phyloP scores from a whole-genome alignment of 2,113 vertebrate genomes.

The Notiomystis cincta region DNA sequence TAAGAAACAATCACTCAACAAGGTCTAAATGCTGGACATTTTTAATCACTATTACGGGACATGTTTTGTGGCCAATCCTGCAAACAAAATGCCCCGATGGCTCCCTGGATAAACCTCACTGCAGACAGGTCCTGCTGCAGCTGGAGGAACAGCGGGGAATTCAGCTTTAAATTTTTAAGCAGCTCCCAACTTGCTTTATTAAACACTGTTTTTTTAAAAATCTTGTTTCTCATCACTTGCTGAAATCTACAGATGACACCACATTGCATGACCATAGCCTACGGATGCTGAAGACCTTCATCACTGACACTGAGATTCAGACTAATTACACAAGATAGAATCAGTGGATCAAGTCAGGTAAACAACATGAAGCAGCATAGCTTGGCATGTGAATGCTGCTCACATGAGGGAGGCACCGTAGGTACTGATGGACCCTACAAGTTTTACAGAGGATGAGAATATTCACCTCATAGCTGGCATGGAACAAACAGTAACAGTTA shows the following conservation, averaged over 20 bases:
- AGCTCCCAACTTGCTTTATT: neutral
- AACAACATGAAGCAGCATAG: slow-evolving; percentile 47
- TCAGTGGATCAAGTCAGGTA: slow-evolving; percentile 40
- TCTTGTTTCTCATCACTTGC: neutral
- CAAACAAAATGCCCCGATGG: neutral
- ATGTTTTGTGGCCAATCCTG: neutral
- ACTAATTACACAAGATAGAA: slow-evolving; percentile 9
- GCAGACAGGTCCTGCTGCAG: neutral
- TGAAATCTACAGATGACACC: neutral
- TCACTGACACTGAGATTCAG: neutral
- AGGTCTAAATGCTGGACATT: neutral
- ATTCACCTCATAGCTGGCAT: neutral
- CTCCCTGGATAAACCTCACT: neutral
- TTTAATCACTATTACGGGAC: neutral
- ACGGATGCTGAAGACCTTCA: neutral
- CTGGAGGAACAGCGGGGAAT: neutral
- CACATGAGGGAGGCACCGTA: slow-evolving; percentile 36
- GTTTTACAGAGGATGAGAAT: neutral
- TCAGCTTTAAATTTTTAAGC: neutral
- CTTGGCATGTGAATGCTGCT: slow-evolving; percentile 65
- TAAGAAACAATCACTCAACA: neutral
- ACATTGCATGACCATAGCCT: neutral
- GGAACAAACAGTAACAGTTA: neutral
- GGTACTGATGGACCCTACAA: neutral
- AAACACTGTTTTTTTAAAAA: neutral